These are phyloP conservation scores for Bufo bufo DNA, from an alignment of 2,113 vertebrate genomes.

Conservation along the genomic window DNA sequence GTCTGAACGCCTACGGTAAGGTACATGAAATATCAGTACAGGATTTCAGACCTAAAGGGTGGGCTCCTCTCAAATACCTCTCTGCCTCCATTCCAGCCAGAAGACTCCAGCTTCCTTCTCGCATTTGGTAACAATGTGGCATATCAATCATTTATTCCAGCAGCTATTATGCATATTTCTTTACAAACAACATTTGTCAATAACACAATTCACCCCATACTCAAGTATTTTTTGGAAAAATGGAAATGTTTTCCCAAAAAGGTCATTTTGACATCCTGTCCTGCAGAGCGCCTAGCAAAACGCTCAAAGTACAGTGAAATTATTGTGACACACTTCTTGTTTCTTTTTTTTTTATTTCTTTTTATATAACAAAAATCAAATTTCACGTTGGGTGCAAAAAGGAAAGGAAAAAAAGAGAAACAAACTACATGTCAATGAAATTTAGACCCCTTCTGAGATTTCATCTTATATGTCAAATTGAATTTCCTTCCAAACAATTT, in stretches of 20 bases:
- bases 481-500: conserved; percentile 36
- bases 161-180: no score
- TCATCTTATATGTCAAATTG: conserved; percentile 21
- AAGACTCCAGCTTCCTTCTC: no score
- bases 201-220: background rate
- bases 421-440: background rate
- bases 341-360: background rate
- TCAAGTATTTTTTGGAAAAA: background rate
- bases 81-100: no score
- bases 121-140: no score
- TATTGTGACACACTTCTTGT: background rate
- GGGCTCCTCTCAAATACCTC: no score
- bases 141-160: no score
- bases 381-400: conserved; percentile 20
- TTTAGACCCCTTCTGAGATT: conserved; percentile 1
- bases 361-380: conserved; percentile 25
- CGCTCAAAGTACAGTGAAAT: background rate
- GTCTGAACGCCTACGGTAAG: no score
- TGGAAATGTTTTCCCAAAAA: background rate
- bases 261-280: conserved; percentile 4
- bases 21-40: no score
- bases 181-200: background rate
- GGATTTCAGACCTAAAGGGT: no score
- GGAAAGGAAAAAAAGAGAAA: background rate
- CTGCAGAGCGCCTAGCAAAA: background rate